Base-by-base conservation (phyloP, 2,113 vertebrate genomes). In the Grallaria varia region DNA sequence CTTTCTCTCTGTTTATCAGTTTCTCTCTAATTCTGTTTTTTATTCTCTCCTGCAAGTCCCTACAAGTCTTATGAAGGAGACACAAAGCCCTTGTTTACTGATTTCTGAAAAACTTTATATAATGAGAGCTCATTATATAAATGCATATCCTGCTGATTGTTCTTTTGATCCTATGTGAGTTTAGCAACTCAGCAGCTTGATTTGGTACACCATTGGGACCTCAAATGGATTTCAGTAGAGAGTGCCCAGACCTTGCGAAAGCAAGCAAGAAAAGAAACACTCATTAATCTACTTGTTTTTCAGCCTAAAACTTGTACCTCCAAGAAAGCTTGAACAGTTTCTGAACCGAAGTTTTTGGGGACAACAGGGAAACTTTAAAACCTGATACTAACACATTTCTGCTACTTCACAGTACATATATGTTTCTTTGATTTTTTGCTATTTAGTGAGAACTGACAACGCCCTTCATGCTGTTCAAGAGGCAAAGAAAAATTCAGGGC, bases 41-140 rank as follows among this genome's bases (percentile, higher is more conserved):
- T 44, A 24, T 40, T 53, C 9, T 92, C 59, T 59, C 66, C 73
- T 59, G 16, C n/a, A 80, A 72, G 23, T 27, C 33, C 45, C 37
- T 31, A 4, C 25, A 62, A 23, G 50, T 87, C 14, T 76, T 37
- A 16, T 6, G 5, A 58, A 72, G 24, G 16, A 16, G 24, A 44
- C 60, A 86, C 42, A 81, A 91, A 72, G 90, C 58, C 20, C 82
- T 67, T 59, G 31, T 91, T 95, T 97, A 87, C 84, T 93, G 35
- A 50, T 42, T 81, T 88, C 87, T 85, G 55, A 91, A 81, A 58
- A 40, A 44, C 16, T 42, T 40, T n/a, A 31, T 58, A 7, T 53
- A 50, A 84, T 56, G 47, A 53, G 13, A 82, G 11, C 53, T 82
- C 44, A 24, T 24, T 27, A 84, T 66, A 27, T 76, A 47, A 87